Conservation (phyloP, 2,888 invertebrate genomes). For the Linyphia triangularis region DNA sequence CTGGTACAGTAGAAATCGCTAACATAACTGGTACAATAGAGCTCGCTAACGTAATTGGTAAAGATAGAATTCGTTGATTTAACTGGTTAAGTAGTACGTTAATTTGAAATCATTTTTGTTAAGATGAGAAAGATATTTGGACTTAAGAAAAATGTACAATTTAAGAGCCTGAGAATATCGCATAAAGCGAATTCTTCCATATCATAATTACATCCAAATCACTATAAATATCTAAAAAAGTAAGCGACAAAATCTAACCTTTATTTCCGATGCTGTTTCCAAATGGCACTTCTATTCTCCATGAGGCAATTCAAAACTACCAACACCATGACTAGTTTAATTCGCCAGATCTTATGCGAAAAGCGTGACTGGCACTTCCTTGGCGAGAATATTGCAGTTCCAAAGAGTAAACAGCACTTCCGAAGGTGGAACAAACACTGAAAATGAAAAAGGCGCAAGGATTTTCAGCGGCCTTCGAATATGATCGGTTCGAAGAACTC, state of each 20-base stretch:
- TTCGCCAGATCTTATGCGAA: slow-evolving; percentile 12
- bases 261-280: background rate
- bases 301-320: background rate
- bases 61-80: too few relatives aligned
- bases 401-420: slow-evolving; percentile 1
- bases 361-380: slow-evolving; percentile 32
- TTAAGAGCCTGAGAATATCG: too few relatives aligned
- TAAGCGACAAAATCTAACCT: background rate
- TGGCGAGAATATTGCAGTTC: slow-evolving; percentile 7
- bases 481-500: slow-evolving; percentile 42
- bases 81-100: too few relatives aligned
- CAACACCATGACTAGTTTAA: background rate
- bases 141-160: too few relatives aligned
- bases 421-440: background rate
- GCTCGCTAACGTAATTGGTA: too few relatives aligned
- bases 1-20: too few relatives aligned
- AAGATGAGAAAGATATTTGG: too few relatives aligned
- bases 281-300: background rate
- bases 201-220: too few relatives aligned
- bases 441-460: slow-evolving; percentile 24
- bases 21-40: too few relatives aligned
- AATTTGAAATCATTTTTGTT: too few relatives aligned
- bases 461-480: slow-evolving; percentile 2
- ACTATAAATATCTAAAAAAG: background rate
- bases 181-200: too few relatives aligned